Base-by-base conservation (phyloP, 2,797 vertebrate genomes). In the Botia almorhae region DNA sequence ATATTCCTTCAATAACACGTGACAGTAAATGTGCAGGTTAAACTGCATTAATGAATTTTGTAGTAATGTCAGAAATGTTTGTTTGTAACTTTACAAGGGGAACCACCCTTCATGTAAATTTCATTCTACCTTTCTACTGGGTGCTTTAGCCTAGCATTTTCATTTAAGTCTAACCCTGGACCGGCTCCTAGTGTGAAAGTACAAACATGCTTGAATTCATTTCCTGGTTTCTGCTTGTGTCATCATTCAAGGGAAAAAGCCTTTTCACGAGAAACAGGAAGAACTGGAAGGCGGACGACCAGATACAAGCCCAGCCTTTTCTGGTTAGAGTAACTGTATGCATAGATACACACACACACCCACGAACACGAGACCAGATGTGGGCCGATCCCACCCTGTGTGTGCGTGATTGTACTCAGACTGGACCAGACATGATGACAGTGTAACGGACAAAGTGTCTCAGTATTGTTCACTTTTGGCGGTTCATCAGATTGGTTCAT, bases 291-390 rank as follows among this genome's bases (percentile, higher is more conserved):
- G 29, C 48, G 17, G 19, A 26, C 14, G 13, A 6, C 0, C 58
- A 79, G 19, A 79, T 64, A 29, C 77, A 64, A 53, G 46, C 19
- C 46, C 68, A 63, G 58, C 69, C 77, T 61, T 55, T 70, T 77
- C 64, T 77, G 12, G 53, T 69, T 0, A 69, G 65, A 69, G 39
- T 26, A 60, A 33, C 26, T 48, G 67, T 29, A 23, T 5, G 23
- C 43, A 74, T 63, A 4, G 61, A 48, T 21, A 51, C 39, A 69
- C 79, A n/a, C n/a, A 51, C 33, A 74, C 78, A 51, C 72, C 75
- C 53, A 75, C 55, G 11, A n/a, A 43, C 72, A 75, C 53, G 33
- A 56, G 39, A 16, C 33, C 71, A 81, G 78, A 73, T 69, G 76
- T 63, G 68, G 61, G 48, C n/a, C 0, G 46, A 63, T 71, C 76